Conservation (phyloP, 1,140 invertebrate genomes). For the Cotesia vestalis region DNA sequence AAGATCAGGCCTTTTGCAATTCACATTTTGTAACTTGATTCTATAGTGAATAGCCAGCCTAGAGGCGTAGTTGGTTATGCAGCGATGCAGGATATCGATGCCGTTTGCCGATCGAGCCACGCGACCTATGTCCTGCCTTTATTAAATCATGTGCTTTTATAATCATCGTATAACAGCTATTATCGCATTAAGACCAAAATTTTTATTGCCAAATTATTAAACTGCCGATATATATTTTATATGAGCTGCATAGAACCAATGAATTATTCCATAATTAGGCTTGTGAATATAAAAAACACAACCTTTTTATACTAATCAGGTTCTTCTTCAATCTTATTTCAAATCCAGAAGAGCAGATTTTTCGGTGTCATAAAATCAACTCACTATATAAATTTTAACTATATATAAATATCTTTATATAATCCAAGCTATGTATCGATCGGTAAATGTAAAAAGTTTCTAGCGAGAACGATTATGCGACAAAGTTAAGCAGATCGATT, state of each 20-base stretch:
- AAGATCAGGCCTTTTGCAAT: conserved; percentile 38
- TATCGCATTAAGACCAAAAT: no score
- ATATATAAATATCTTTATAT: not conserved
- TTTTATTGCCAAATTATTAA: no score
- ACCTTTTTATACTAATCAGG: no score
- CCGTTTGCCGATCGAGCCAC: conserved; percentile 39
- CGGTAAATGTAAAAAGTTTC: conserved; percentile 38
- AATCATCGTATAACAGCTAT: no score
- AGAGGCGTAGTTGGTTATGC: conserved; percentile 39
- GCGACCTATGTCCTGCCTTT: not conserved
- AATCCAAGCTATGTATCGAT: conserved; percentile 29
- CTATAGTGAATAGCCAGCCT: conserved; percentile 41
- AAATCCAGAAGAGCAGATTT: no score
- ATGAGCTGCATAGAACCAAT: no score
- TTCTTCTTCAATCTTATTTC: no score
- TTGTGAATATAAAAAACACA: no score
- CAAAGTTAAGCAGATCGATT: conserved; percentile 22
- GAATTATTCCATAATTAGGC: no score
- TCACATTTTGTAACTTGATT: conserved; percentile 55
- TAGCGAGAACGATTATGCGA: conserved; percentile 11
- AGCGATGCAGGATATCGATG: conserved; percentile 40
- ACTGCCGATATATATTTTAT: no score
- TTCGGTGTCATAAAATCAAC: no score
- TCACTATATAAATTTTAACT: not conserved
- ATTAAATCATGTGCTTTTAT: not conserved